Conservation (phyloP, 2,888 invertebrate species). For the Agrypnus murinus region DNA sequence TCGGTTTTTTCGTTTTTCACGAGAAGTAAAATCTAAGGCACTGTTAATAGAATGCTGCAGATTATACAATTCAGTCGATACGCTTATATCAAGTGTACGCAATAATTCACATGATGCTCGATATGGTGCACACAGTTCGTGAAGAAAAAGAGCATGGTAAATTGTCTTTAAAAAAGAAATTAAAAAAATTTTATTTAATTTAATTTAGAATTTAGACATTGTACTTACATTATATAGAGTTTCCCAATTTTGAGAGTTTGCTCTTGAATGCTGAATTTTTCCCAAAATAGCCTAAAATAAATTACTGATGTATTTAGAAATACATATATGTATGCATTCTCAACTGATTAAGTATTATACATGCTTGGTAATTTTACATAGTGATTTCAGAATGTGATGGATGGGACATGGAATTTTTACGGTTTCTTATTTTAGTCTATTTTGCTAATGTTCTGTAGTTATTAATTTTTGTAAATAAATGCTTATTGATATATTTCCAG, state of each 20-base stretch:
- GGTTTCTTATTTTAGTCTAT: too few species aligned
- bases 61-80: conserved; percentile 73
- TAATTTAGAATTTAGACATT: not conserved
- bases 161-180: conserved; percentile 74
- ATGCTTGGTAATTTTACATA: too few species aligned
- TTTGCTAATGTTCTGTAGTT: too few species aligned
- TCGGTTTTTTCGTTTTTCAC: conserved; percentile 76
- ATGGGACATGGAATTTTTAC: too few species aligned
- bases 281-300: conserved; percentile 75
- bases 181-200: not conserved
- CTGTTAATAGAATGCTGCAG: conserved; percentile 82
- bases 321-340: too few species aligned
- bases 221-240: conserved; percentile 79
- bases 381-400: too few species aligned
- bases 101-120: conserved; percentile 73
- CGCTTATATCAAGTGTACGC: conserved; percentile 70
- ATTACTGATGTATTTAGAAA: not conserved
- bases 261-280: conserved; percentile 78
- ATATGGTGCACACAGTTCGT: conserved; percentile 77
- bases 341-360: too few species aligned
- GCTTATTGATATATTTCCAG: too few species aligned
- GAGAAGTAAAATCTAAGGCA: conserved; percentile 82
- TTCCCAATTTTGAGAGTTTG: conserved; percentile 80
- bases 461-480: too few species aligned
- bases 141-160: conserved; percentile 80